Evolutionary conservation across 2,888 invertebrate genomes (phyloP), one percentile per base, ranked within the genome.

Genomic region (Tromatobia lineatoria): DNA sequence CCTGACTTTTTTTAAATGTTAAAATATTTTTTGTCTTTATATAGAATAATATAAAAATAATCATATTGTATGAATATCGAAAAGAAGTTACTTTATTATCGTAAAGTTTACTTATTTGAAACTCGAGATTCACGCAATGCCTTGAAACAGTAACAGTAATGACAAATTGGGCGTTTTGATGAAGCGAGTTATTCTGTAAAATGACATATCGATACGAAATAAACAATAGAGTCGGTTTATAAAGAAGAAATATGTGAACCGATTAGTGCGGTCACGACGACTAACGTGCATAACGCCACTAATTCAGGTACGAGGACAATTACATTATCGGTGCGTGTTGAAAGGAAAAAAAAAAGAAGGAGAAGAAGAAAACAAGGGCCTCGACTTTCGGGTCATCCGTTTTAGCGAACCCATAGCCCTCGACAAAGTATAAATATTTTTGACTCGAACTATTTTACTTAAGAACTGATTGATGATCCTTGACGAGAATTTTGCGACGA

Each of bases 361-460:
- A 38, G 34, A 38, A 61, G 69, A 82, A 74, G 15, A 80, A 74
- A 80, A 54, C 18, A 66, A 74, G 47, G 69, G 73, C 73, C 82
- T 78, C 52, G 69, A 76, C 69, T 73, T 61, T 80, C 64, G 76
- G 76, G 79, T 86, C 78, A 77, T 84, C 82, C 83, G 78, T 87
- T 85, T 88, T 87, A 87, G 85, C 80, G 83, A 87, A 88, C 87
- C 69, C 70, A 73, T 67, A 57, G 10, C 54, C 86, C 88, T 89
- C 87, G 87, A 90, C 86, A 88, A 89, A 89, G 87, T 88, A 87
- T 86, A 91, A 85, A 91, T 91, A 91, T 91, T 91, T 91, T 91
- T 91, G 86, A 89, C 89, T 88, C 80, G 76, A 90, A 88, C 85
- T 90, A 66, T 91, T 76, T 91, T 91, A 90, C 85, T 87, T 89